Base-by-base conservation (phyloP, 2,888 invertebrate species). In the Patella pellucida region DNA sequence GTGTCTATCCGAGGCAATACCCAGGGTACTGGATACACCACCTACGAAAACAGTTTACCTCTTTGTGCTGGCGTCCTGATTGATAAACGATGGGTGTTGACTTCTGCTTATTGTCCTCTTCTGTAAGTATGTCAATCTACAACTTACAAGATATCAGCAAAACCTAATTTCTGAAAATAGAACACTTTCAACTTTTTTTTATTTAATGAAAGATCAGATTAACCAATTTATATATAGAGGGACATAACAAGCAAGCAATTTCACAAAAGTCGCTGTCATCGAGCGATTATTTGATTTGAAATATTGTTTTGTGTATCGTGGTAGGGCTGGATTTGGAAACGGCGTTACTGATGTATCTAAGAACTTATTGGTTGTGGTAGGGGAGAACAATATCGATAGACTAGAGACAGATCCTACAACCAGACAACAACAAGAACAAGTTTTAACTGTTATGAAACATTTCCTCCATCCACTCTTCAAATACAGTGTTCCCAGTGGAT, bases 1-100 rank as follows among this genome's bases (percentile, higher is more conserved):
- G 69, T 69, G 56, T 74, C 74, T 16, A 69, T 74, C n/a, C 74
- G 74, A 14, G 52, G 74, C 54, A 27, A 52, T 9, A 16, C 50
- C 9, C 69, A 74, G 50, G 16, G 52, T n/a, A 68, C 4, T 50
- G 31, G 41, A n/a, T 69, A 69, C 14, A 68, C 54, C 52, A 52
- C 52, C 54, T 52, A 52, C 19, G 31, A 31, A 1, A 74, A 74
- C 54, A 54, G 54, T 23, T n/a, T 69, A n/a, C 74, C 69, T 5
- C 54, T 74, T 15, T 68, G 68, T 56, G 74, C 69, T 14, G 74
- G 69, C 1, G 69, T 69, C 15, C 50, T 74, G 5, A 50, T 74
- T 19, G 68, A 74, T 23, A 2, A 9, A 9, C 51, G 56, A 54
- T 74, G 74, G 74, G 41, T 74, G 14, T 41, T 74, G 1, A 74